Evolutionary conservation across 2,113 vertebrate species (phyloP).

Genomic region (Grantiella picta): DNA sequence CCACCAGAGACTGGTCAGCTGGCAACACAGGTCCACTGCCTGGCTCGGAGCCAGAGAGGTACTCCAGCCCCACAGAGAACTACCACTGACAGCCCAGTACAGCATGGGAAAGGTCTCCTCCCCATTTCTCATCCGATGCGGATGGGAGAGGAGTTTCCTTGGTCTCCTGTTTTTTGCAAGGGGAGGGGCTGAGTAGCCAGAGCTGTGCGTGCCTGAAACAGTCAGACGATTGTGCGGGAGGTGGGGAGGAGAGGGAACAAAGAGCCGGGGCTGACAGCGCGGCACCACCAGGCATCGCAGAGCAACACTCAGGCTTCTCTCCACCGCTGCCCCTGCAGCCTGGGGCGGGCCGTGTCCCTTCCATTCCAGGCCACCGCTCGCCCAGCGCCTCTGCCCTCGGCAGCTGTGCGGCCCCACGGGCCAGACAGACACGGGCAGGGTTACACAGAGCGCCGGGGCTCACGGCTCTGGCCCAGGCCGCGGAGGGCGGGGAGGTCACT

Average conservation of each 20-base stretch:
- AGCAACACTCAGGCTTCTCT: neutral
- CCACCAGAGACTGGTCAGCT: neutral
- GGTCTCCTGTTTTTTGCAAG: slow-evolving; percentile 51
- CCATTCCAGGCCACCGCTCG: neutral
- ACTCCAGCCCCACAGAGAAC: neutral
- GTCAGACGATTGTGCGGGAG: slow-evolving; percentile 11
- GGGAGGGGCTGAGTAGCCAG: slow-evolving; percentile 32
- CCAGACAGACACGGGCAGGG: neutral
- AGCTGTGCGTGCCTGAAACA: neutral
- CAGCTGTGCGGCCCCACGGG: neutral
- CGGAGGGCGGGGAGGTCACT: neutral
- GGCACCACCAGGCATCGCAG: neutral
- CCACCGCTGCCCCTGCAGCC: neutral
- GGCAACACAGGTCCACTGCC: neutral
- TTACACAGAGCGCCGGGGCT: too few relatives aligned
- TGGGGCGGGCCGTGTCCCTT: neutral
- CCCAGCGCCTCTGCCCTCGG: neutral
- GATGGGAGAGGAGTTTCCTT: slow-evolving; percentile 21
- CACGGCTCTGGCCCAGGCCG: neutral
- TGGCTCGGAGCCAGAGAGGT: neutral
- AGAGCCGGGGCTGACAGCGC: neutral
- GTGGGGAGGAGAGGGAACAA: slow-evolving; percentile 47
- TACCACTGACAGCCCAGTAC: neutral
- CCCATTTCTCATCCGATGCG: neutral
- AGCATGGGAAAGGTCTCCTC: slow-evolving; percentile 1